Evolutionary conservation across 2,797 vertebrate species (phyloP).

Genomic region (Syndactyla subalaris): DNA sequence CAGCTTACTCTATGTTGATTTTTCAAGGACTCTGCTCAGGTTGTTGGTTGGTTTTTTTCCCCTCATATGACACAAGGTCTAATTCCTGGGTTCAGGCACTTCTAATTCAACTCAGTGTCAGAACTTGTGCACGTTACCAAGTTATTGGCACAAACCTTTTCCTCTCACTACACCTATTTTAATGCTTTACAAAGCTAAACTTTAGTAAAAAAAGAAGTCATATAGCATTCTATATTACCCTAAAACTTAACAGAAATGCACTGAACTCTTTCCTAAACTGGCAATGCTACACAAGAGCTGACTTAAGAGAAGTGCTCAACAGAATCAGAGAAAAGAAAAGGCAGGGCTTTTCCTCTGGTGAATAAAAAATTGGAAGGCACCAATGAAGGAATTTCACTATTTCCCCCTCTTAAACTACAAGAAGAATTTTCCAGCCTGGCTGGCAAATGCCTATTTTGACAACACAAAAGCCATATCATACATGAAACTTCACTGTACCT

Average conservation of each 20-base stretch:
- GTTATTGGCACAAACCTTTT: not conserved
- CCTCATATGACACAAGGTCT: not conserved
- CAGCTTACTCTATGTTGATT: not conserved
- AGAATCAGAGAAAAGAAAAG: not conserved
- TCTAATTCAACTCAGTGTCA: not conserved
- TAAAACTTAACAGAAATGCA: not conserved
- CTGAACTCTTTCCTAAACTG: not conserved
- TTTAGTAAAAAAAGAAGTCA: not conserved
- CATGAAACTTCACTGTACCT: constrained; percentile 76
- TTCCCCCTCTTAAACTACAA: not conserved
- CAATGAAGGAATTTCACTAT: not conserved
- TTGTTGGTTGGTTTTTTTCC: not conserved
- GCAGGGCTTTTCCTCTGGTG: not conserved
- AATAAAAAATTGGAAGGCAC: not conserved
- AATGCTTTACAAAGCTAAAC: not conserved
- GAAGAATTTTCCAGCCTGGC: not conserved
- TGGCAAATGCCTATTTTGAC: not conserved
- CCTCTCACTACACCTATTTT: not conserved
- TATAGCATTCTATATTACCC: not conserved
- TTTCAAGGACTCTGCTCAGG: not conserved
- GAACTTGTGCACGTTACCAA: not conserved
- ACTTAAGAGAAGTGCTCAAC: not conserved
- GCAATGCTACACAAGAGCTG: not conserved
- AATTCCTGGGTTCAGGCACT: not conserved
- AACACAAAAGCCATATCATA: not conserved